Percentiles rank a stretch among this genome's conserved stretches.
phyloP scores from a whole-genome alignment of 2,797 vertebrate species.

The Synaphobranchus kaupii region DNA sequence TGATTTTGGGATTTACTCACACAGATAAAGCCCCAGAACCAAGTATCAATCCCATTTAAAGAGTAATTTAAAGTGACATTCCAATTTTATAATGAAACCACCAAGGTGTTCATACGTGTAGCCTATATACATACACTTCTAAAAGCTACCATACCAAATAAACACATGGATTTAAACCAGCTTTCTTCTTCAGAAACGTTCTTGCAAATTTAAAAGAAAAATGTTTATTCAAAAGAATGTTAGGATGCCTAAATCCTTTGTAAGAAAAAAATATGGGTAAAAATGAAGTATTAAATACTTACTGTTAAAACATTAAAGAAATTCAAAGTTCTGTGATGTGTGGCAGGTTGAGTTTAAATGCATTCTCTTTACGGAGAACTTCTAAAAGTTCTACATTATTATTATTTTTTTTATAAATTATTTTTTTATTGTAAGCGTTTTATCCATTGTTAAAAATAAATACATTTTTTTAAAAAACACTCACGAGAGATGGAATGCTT shows the following conservation, averaged over 20 bases:
- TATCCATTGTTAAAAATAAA: background rate
- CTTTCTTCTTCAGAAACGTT: background rate
- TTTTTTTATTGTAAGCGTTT: background rate
- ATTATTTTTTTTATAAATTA: no score
- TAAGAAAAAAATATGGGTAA: background rate
- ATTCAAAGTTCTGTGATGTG: background rate
- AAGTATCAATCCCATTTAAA: background rate
- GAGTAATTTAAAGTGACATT: background rate
- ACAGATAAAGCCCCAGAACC: background rate
- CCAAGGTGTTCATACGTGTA: background rate
- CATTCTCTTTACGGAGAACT: background rate
- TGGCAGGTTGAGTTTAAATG: background rate
- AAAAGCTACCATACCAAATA: background rate
- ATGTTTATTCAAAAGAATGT: background rate
- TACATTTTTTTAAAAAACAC: background rate
- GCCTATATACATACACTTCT: background rate
- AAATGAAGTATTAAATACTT: background rate
- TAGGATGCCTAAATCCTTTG: background rate
- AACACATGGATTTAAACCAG: background rate
- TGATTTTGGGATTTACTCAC: background rate
- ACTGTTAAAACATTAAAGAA: background rate
- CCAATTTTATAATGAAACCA: background rate
- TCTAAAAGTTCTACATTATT: background rate
- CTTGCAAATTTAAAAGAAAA: background rate
- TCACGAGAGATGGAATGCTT: background rate